These are phyloP conservation scores for Microcebus lehilahytsara DNA, from an alignment of 2,113 vertebrate genomes.

Conservation along the genomic window DNA sequence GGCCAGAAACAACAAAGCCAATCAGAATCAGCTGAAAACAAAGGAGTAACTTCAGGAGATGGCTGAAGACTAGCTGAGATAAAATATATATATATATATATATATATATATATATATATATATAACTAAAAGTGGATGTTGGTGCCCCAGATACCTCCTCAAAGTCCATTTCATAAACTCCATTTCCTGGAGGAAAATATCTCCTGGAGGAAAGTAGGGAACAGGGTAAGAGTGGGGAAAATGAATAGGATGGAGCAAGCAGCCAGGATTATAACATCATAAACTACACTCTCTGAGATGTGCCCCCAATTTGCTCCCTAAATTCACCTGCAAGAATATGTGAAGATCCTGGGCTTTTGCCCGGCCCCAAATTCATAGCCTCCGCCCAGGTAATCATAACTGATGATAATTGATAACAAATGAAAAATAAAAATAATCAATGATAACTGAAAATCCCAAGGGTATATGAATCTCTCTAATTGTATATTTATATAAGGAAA, in stretches of 20 bases:
- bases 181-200: neutral
- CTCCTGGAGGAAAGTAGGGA: neutral
- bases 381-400: neutral
- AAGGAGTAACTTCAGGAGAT: neutral
- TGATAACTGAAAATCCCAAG: neutral
- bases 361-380: neutral
- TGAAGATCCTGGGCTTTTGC: neutral
- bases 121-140: neutral
- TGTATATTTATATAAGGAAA: neutral
- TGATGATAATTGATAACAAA: neutral
- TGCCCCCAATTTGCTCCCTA: neutral
- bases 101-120: neutral
- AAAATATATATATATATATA: neutral
- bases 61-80: neutral
- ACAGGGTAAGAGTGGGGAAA: neutral
- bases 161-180: neutral
- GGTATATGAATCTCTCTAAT: neutral
- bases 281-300: neutral
- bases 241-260: neutral
- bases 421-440: neutral
- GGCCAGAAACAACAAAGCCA: conserved; percentile 9
- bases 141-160: neutral
- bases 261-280: neutral
- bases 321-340: neutral
- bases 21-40: neutral